A percentile compares a stretch with the other conserved stretches of the same genome.
These are phyloP conservation scores for Drosophila picticornis DNA, from an alignment of 2,888 invertebrate species.

Conservation along the genomic window DNA sequence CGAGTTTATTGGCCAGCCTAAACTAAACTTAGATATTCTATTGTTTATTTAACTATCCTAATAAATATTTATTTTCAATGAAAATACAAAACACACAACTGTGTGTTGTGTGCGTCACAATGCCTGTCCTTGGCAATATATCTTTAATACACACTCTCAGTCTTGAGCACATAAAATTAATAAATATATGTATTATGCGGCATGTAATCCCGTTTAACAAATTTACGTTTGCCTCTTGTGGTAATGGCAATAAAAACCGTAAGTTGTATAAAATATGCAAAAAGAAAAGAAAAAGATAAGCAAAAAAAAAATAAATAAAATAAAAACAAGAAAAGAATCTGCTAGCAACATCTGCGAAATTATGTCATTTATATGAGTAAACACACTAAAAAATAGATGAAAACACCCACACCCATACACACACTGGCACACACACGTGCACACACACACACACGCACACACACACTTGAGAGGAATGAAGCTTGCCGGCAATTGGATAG, in stretches of 20 bases:
- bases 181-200: slow-evolving; percentile 56
- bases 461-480: not conserved
- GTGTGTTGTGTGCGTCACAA: not conserved
- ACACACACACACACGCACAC: slow-evolving; percentile 28
- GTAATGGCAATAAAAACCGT: slow-evolving; percentile 58
- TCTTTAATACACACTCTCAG: slow-evolving; percentile 35
- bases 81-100: not conserved
- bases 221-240: slow-evolving; percentile 69
- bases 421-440: slow-evolving; percentile 11
- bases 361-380: slow-evolving; percentile 80
- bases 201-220: slow-evolving; percentile 74
- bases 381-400: slow-evolving; percentile 76
- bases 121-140: not conserved
- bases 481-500: slow-evolving; percentile 52
- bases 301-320: slow-evolving; percentile 20
- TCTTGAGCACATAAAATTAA: slow-evolving; percentile 62
- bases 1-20: not conserved
- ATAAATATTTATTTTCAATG: not conserved
- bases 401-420: slow-evolving; percentile 43
- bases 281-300: slow-evolving; percentile 16
- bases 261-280: slow-evolving; percentile 71
- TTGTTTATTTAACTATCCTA: not conserved
- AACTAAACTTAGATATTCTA: not conserved
- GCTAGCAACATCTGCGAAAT: slow-evolving; percentile 74
- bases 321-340: slow-evolving; percentile 47